Percentiles rank a stretch among this genome's conserved stretches.
Evolutionary conservation across 2,113 vertebrate species (phyloP).

Genomic region (Actenoides lindsayi): DNA sequence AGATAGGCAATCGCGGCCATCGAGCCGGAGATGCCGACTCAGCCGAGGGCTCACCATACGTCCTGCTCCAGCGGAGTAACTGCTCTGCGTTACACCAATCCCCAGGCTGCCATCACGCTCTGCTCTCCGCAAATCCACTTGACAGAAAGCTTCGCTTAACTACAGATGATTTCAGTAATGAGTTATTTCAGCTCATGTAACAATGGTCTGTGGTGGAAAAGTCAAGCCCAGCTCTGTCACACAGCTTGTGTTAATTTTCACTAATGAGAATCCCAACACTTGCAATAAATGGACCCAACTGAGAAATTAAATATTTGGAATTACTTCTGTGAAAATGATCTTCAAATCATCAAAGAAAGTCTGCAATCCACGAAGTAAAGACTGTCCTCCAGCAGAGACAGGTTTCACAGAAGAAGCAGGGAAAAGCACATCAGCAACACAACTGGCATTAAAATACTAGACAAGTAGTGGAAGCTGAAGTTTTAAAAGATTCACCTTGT

Average conservation of each 20-base stretch:
- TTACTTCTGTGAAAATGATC: background rate
- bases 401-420: background rate
- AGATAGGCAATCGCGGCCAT: background rate
- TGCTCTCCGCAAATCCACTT: background rate
- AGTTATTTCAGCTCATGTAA: constrained; percentile 29
- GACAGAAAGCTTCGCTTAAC: constrained; percentile 46
- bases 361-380: background rate
- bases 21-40: background rate
- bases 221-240: constrained; percentile 18
- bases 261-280: constrained; percentile 35
- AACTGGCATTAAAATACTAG: background rate
- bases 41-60: background rate
- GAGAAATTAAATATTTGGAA: constrained; percentile 16
- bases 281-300: background rate
- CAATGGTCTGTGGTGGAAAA: constrained; percentile 13
- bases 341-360: background rate
- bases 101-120: background rate
- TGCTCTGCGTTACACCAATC: background rate
- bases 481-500: background rate
- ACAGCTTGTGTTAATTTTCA: constrained; percentile 1
- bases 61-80: background rate
- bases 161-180: constrained; percentile 18
- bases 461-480: background rate
- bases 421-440: background rate
- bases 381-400: background rate